Percentiles rank a stretch among this genome's conserved stretches.
phyloP scores from a whole-genome alignment of 2,888 invertebrate genomes.

The Oxycera nigricornis region DNA sequence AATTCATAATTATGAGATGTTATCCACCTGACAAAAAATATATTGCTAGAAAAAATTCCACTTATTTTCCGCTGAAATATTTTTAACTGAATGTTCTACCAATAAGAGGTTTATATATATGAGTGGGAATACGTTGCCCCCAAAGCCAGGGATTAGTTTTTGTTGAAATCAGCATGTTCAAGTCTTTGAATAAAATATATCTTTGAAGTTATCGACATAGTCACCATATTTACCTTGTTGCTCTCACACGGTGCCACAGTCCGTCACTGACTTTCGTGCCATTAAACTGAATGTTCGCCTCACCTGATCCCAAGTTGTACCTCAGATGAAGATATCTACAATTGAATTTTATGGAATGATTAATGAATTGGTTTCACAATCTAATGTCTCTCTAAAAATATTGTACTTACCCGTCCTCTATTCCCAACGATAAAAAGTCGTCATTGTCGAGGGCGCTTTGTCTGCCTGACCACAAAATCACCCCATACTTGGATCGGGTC shows the following conservation, averaged over 20 bases:
- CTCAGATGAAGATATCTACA: conserved; percentile 64
- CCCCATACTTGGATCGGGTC: conserved; percentile 72
- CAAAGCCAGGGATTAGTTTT: too few relatives aligned
- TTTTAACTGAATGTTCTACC: too few relatives aligned
- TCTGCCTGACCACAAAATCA: conserved; percentile 86
- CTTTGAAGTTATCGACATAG: too few relatives aligned
- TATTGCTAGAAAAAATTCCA: too few relatives aligned
- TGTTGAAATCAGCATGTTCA: too few relatives aligned
- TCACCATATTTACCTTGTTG: conserved; percentile 75
- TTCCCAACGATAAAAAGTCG: conserved; percentile 85
- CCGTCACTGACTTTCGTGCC: conserved; percentile 88
- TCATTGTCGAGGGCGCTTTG: conserved; percentile 67
- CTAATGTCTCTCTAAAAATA: neutral
- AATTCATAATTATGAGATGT: too few relatives aligned
- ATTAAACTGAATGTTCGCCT: conserved; percentile 84
- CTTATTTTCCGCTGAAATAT: too few relatives aligned
- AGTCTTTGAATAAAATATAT: too few relatives aligned
- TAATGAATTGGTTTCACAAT: neutral
- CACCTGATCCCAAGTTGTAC: conserved; percentile 88
- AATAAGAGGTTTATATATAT: too few relatives aligned
- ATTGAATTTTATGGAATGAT: neutral
- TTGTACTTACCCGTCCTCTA: conserved; percentile 71
- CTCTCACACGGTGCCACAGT: conserved; percentile 78
- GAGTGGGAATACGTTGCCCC: too few relatives aligned
- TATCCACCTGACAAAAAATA: too few relatives aligned